Percentiles rank a stretch among this genome's conserved stretches.
These are phyloP conservation scores for Tillus elongatus DNA, from an alignment of 2,888 invertebrate species.

Conservation along the genomic window DNA sequence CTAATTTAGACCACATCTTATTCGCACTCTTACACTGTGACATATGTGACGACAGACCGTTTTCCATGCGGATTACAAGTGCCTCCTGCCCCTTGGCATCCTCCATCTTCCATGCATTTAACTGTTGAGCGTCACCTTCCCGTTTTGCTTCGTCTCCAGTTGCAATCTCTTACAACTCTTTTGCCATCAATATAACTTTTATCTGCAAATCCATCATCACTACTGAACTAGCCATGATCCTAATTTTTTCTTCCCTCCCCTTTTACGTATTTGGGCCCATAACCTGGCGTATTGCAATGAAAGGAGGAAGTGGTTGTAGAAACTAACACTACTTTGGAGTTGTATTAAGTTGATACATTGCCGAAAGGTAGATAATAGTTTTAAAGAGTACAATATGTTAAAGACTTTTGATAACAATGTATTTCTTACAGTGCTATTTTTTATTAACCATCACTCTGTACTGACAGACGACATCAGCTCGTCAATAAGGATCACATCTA, in stretches of 20 bases:
- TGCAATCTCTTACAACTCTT: constrained; percentile 6
- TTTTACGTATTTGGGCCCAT: constrained; percentile 1
- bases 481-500: too few species aligned
- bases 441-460: too few species aligned
- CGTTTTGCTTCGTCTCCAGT: constrained; percentile 2
- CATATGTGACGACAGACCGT: constrained; percentile 3
- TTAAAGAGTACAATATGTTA: too few species aligned
- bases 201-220: background rate
- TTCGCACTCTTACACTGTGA: constrained; percentile 6
- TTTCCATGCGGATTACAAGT: constrained; percentile 6
- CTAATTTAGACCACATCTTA: constrained; percentile 7
- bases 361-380: too few species aligned
- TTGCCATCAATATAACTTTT: background rate
- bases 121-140: background rate
- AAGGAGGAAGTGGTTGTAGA: too few species aligned
- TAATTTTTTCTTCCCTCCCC: too few species aligned
- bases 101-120: constrained; percentile 5
- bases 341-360: too few species aligned
- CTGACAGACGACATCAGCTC: too few species aligned
- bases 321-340: too few species aligned
- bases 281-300: constrained; percentile 5
- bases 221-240: too few species aligned
- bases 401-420: too few species aligned
- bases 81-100: constrained; percentile 5
- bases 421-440: too few species aligned